phyloP scores from a whole-genome alignment of 2,888 invertebrate species.

The Apantesis nais region DNA sequence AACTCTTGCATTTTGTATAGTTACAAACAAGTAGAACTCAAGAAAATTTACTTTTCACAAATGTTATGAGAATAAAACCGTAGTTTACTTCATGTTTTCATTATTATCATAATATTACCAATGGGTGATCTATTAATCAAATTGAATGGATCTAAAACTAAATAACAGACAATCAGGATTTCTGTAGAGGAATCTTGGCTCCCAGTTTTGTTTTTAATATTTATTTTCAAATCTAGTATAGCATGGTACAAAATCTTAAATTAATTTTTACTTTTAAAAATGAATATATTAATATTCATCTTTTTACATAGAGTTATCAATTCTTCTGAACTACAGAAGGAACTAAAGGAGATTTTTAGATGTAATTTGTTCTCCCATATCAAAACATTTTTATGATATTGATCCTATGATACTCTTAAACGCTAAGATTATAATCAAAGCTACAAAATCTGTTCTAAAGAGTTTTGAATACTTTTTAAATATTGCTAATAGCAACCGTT shows the following conservation, averaged over 20 bases:
- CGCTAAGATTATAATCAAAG: neutral
- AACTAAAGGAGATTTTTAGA: neutral
- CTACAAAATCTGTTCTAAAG: conserved; percentile 9
- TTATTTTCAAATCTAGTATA: neutral
- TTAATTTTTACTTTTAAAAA: no score
- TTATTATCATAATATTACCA: neutral
- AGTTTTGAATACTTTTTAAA: conserved; percentile 36
- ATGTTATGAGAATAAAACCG: neutral
- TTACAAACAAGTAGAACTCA: neutral
- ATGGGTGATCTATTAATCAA: no score
- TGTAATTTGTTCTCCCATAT: no score
- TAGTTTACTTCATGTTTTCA: neutral
- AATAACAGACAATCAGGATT: neutral
- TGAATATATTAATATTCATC: no score
- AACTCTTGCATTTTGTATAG: neutral
- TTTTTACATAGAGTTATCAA: no score
- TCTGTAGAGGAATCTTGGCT: no score
- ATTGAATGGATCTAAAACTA: neutral
- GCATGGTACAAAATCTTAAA: neutral
- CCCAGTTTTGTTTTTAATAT: neutral
- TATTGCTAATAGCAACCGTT: conserved; percentile 46
- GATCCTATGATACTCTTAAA: neutral
- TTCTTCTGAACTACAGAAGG: no score
- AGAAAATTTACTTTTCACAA: neutral
- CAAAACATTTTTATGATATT: neutral